A percentile compares a stretch with the other conserved stretches of the same genome.
Conservation (phyloP, 2,888 invertebrate genomes). For the Craniophora ligustri region DNA sequence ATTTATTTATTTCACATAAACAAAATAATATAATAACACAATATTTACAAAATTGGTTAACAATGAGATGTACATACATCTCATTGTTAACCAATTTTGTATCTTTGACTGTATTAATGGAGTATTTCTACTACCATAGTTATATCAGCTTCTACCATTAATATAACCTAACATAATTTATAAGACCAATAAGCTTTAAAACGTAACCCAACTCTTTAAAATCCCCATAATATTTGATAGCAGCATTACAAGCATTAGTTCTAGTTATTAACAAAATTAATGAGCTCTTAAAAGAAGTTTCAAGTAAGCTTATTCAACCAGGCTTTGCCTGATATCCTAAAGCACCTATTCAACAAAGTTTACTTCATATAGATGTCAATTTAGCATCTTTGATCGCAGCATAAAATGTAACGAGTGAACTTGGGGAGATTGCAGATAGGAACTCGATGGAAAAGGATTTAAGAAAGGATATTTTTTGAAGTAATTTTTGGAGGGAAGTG, state of each 20-base stretch:
- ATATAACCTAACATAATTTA: too few relatives aligned
- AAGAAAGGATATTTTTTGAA: conserved; percentile 42
- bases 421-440: conserved; percentile 64
- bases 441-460: conserved; percentile 43
- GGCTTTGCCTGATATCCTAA: conserved; percentile 47
- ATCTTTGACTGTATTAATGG: too few relatives aligned
- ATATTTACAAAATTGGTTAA: too few relatives aligned
- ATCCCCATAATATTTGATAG: conserved; percentile 48
- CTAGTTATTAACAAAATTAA: conserved; percentile 52
- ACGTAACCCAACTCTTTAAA: conserved; percentile 12
- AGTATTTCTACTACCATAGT: too few relatives aligned
- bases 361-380: conserved; percentile 74
- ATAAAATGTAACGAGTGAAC: conserved; percentile 79
- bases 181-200: not conserved
- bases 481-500: conserved; percentile 23
- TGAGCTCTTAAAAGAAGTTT: conserved; percentile 54
- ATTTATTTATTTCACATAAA: too few relatives aligned
- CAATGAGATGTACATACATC: too few relatives aligned
- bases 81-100: too few relatives aligned
- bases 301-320: conserved; percentile 42
- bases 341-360: conserved; percentile 41
- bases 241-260: conserved; percentile 53
- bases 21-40: too few relatives aligned
- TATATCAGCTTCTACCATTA: too few relatives aligned
- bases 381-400: conserved; percentile 77